Evolutionary conservation across 2,113 vertebrate genomes (phyloP).

Genomic region (Hystrix cristata): DNA sequence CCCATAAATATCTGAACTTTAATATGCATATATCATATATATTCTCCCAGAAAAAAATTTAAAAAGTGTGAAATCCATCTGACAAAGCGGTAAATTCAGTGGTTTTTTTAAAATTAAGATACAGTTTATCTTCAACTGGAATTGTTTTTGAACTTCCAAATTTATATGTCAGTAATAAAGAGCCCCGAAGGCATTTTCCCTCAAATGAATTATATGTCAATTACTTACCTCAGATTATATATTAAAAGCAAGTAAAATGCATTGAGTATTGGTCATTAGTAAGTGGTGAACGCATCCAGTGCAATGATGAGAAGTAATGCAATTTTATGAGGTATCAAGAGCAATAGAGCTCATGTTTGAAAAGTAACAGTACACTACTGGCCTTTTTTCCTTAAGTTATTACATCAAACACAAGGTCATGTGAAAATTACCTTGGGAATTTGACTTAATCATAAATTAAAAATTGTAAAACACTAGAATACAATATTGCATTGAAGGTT

Average conservation of each 20-base stretch:
- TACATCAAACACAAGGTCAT: conserved; percentile 18
- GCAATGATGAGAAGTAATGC: neutral
- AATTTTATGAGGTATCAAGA: conserved; percentile 73
- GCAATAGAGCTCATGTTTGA: conserved; percentile 64
- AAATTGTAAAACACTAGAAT: neutral
- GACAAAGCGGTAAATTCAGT: conserved; percentile 11
- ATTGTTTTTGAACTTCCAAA: neutral
- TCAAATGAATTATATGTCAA: conserved; percentile 44
- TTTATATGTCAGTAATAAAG: neutral
- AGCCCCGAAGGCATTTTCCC: neutral
- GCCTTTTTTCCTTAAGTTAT: conserved; percentile 9
- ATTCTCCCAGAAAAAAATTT: conserved; percentile 1
- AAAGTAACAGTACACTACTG: neutral
- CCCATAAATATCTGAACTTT: conserved; percentile 68
- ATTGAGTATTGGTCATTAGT: conserved; percentile 50
- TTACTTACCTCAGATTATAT: conserved; percentile 67
- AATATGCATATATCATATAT: conserved; percentile 23
- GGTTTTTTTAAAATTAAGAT: neutral
- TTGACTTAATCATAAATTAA: conserved; percentile 34
- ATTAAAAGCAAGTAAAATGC: conserved; percentile 56
- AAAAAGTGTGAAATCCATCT: neutral
- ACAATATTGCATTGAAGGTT: neutral
- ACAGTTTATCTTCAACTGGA: neutral
- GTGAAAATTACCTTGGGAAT: conserved; percentile 43
- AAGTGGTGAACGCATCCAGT: conserved; percentile 7